Evolutionary conservation across 2,113 vertebrate genomes (phyloP).

Genomic region (Anolis carolinensis): DNA sequence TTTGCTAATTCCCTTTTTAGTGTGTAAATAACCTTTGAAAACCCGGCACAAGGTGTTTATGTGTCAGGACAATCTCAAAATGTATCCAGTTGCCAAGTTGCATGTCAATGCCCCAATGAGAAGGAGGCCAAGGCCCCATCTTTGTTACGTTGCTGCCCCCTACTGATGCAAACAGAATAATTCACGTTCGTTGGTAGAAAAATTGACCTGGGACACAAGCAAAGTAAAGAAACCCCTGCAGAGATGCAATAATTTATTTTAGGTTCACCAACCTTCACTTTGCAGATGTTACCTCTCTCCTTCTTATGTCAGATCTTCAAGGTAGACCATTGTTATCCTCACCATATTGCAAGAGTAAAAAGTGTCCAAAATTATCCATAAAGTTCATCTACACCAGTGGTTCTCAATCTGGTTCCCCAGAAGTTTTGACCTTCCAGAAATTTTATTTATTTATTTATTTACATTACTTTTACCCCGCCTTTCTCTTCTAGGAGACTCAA

Average conservation of each 20-base stretch:
- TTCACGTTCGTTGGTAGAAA: background rate
- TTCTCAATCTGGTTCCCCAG: too few species aligned
- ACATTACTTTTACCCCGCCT: too few species aligned
- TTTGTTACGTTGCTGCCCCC: constrained; percentile 89
- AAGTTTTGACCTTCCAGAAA: too few species aligned
- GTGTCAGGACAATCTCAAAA: constrained; percentile 77
- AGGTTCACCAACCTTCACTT: background rate
- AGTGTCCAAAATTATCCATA: too few species aligned
- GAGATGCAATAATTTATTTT: background rate
- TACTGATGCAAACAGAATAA: constrained; percentile 69
- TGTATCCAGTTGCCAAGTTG: constrained; percentile 64
- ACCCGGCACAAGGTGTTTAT: constrained; percentile 77
- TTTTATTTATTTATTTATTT: too few species aligned
- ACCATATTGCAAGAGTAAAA: background rate
- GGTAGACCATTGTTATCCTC: background rate
- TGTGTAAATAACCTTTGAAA: constrained; percentile 77
- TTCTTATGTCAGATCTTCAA: background rate
- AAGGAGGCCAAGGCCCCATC: constrained; percentile 20
- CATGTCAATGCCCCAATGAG: constrained; percentile 52
- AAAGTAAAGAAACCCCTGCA: background rate
- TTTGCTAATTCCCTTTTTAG: constrained; percentile 80
- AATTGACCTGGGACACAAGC: background rate
- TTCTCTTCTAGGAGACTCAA: too few species aligned
- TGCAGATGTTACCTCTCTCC: background rate
- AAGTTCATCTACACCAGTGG: too few species aligned